Conservation (phyloP, 2,113 vertebrate genomes). For the Bagarius yarrelli region DNA sequence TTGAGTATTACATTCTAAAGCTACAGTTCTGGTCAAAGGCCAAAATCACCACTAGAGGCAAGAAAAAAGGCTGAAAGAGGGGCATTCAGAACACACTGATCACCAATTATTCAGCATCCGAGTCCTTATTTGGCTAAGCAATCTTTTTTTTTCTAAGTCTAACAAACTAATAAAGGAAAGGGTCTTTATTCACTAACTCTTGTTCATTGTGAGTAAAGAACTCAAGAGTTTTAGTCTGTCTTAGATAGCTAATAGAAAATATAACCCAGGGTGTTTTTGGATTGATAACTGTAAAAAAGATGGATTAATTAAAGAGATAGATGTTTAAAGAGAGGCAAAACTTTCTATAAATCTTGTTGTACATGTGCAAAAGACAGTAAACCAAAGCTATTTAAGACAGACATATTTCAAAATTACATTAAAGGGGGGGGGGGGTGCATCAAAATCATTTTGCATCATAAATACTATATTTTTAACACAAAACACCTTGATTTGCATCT, state of each 20-base stretch:
- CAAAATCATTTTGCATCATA: not conserved
- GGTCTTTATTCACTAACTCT: conserved; percentile 2
- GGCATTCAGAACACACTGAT: conserved; percentile 64
- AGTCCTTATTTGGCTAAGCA: conserved; percentile 20
- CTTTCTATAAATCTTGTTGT: not conserved
- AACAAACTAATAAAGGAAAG: conserved; percentile 42
- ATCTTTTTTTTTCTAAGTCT: conserved; percentile 45
- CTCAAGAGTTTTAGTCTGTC: not conserved
- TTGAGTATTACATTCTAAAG: conserved; percentile 72
- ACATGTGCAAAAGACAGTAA: not conserved
- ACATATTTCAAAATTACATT: not conserved
- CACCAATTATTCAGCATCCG: conserved; percentile 57
- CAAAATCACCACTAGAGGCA: conserved; percentile 65
- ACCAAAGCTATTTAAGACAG: not conserved
- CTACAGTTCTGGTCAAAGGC: conserved; percentile 65
- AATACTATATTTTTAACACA: conserved; percentile 8
- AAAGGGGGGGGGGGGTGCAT: not conserved
- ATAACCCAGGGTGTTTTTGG: not conserved
- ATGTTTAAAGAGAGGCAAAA: not conserved
- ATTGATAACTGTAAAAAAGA: not conserved
- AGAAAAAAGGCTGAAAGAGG: conserved; percentile 62
- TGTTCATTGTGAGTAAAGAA: conserved; percentile 36
- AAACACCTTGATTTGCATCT: not conserved
- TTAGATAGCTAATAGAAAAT: not conserved
- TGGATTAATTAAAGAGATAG: conserved; percentile 2